Base-by-base conservation (phyloP, 1,140 invertebrate genomes). In the Pseudomyrmex concolor region DNA sequence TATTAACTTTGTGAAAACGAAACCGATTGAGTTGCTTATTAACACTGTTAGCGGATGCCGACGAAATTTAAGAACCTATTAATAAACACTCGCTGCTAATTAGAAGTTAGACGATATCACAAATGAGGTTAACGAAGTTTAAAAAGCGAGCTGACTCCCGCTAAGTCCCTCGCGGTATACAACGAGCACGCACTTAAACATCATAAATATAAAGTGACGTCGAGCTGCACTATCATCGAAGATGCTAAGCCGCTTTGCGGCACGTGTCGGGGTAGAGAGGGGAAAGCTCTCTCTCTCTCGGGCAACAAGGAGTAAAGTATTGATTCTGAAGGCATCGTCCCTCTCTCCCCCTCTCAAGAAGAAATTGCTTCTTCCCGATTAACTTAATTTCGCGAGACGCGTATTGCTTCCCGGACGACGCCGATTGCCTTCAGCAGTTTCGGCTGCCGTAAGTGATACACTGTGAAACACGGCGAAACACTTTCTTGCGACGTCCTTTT, bases 361-460 rank as follows among this genome's bases (percentile, higher is more conserved):
- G 74, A 74, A 88, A 88, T 87, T 85, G 86, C 12, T 87, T 83
- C 83, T 62, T 78, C 68, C 76, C 86, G 86, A 88, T 88, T 87
- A 85, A 87, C 71, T 87, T 88, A 67, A 83, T 88, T 87, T 72
- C 64, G 76, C 12, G 74, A 22, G 57, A 72, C 81, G 82, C 70
- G 74, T 86, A 60, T 68, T 25, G 84, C 72, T 51, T 78, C 25
- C 55, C 25, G n/a, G 66, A 83, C 50, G 22, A 62, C 22, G 17
- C 8, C 84, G 80, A 87, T 83, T 83, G 78, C 67, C 59, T 68
- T 50, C 67, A 45, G 66, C 62, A n/a, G 59, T 72, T 84, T 80
- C 50, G 50, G 67, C 51, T 51, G 15, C 15, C n/a, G 45, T 59
- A 72, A 63, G 59, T 80, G 74, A 80, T 68, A 70, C 51, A 50